Conservation (phyloP, 2,113 vertebrate genomes). For the Prunella fulvescens region DNA sequence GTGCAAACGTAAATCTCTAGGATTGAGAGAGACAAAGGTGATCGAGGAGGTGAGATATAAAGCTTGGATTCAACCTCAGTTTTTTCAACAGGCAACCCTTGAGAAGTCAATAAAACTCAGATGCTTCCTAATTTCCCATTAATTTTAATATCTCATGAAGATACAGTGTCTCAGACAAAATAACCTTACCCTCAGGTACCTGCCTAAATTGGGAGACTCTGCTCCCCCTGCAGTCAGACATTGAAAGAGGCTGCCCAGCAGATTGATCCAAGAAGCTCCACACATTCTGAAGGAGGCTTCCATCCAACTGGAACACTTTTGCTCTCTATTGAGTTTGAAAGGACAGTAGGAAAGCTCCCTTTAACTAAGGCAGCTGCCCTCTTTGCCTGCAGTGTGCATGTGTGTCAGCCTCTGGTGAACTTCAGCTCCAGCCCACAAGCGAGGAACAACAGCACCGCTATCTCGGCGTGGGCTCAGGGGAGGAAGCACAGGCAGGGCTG, state of each 20-base stretch:
- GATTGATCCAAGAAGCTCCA: not conserved
- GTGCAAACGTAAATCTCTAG: not conserved
- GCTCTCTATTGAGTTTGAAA: not conserved
- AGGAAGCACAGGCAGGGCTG: not conserved
- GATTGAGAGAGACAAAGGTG: not conserved
- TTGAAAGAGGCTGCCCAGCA: not conserved
- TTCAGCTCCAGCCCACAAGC: not conserved
- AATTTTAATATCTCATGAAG: no score
- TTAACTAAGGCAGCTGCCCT: not conserved
- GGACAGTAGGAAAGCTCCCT: not conserved
- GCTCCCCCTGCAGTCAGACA: not conserved
- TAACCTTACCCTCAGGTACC: not conserved
- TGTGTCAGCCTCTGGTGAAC: not conserved
- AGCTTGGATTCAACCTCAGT: not conserved
- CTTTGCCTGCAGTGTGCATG: not conserved
- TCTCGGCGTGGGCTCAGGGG: not conserved
- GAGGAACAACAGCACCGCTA: accelerated
- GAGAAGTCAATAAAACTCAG: not conserved
- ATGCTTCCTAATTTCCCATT: not conserved
- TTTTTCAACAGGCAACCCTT: not conserved
- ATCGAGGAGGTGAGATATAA: not conserved
- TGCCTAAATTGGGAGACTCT: not conserved
- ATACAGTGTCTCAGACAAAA: no score
- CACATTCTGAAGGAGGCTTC: not conserved
- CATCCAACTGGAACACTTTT: not conserved